A percentile compares a stretch with the other conserved stretches of the same genome.
These are phyloP conservation scores for Eurypyga helias DNA, from an alignment of 2,113 vertebrate genomes.

Conservation along the genomic window DNA sequence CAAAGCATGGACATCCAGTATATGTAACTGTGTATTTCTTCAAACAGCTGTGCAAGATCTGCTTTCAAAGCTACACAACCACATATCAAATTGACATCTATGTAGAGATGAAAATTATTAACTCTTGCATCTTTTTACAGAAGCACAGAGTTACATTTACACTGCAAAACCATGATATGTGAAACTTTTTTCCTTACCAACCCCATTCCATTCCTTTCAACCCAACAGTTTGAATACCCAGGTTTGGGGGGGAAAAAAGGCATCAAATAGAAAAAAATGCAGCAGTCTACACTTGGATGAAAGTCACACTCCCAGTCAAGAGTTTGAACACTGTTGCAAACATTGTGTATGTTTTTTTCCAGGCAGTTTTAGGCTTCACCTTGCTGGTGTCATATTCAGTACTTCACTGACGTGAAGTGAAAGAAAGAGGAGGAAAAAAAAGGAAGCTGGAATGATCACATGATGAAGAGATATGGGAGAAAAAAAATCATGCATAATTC, in stretches of 20 bases:
- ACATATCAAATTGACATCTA: neutral
- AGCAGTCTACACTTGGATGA: neutral
- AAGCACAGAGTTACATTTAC: neutral
- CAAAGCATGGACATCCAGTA: neutral
- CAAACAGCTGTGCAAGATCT: neutral
- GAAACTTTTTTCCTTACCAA: neutral
- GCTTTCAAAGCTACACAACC: neutral
- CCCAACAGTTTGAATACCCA: neutral
- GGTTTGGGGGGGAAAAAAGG: neutral
- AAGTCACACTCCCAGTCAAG: neutral
- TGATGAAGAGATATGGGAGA: neutral
- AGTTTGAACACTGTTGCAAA: neutral
- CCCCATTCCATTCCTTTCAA: neutral
- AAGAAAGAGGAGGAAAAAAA: neutral
- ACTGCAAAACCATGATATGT: neutral
- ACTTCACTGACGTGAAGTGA: neutral
- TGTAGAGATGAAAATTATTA: neutral
- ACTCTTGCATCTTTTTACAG: neutral
- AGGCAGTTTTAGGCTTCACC: neutral
- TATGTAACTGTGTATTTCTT: neutral
- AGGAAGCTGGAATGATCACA: neutral
- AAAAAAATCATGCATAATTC: neutral
- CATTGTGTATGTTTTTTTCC: neutral
- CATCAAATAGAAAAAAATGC: neutral
- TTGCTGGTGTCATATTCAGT: neutral